Evolutionary conservation across 35 echinoderm and acorn worm species (phyloP), one percentile per base, ranked within the genome.

Genomic region (Eucidaris tribuloides): DNA sequence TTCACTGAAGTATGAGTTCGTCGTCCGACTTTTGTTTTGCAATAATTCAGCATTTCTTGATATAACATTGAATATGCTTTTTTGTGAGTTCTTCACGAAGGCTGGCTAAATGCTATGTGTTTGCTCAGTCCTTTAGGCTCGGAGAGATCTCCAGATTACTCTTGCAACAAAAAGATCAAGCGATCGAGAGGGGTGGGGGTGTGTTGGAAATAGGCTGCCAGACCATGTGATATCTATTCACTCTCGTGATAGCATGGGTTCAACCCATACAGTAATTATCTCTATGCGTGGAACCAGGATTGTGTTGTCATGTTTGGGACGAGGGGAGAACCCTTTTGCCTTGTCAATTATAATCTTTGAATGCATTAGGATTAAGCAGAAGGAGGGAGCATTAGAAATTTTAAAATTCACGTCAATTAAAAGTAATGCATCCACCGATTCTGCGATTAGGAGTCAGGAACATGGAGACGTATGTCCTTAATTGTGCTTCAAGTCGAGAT

Each of bases 381-480:
- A 22, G 61, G 60, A 18, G 28, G 60, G 65, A 36, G 70, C 41
- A 43, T 46, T 7, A 71, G 35, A 60, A 62, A 79, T 5, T 85
- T 36, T n/a, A n/a, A 13, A 85, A 62, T 30, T 17, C 41, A 24
- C 41, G 45, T 88, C 93, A 96, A 50, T 91, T 77, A 58, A 87
- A 46, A 27, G 39, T 85, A 91, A 86, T 24, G 77, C 93, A 84
- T 96, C 93, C 45, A 96, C 77, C 57, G 70, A 78, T 40, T 71
- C 54, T 42, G 88, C 88, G n/a, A 19, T 66, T 7, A 42, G 88
- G 93, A 60, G 91, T 79, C 7, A 84, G 87, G 58, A 83, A 79
- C 94, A 88, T 91, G 30, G 94, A 87, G 15, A 80, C 85, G 85
- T 88, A 97, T 71, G 40, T 20, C 14, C n/a, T 22, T 20, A 97